These are phyloP conservation scores for Arctocebus calabarensis DNA, from an alignment of 2,797 vertebrate species.

Conservation along the genomic window DNA sequence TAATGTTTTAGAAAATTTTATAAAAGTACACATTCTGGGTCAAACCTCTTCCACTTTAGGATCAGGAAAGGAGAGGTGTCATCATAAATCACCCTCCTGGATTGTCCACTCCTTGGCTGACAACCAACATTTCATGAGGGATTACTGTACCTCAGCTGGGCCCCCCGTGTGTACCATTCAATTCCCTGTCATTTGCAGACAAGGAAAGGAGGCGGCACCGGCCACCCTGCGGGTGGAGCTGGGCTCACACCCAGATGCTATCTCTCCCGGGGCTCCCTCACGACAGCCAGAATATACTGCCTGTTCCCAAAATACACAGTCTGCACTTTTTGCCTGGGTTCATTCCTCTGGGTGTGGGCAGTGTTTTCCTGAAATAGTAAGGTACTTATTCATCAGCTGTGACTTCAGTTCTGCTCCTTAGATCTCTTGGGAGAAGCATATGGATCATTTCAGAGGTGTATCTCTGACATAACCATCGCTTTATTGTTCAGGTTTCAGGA, in stretches of 20 bases:
- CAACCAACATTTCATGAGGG: not conserved
- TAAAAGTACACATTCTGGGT: not conserved
- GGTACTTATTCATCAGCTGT: no score
- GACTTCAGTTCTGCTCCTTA: not conserved
- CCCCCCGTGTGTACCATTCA: fast-evolving
- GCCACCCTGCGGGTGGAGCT: not conserved
- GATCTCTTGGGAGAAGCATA: not conserved
- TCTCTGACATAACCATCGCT: not conserved
- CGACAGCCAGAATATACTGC: not conserved
- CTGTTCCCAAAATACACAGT: not conserved
- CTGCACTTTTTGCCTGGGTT: not conserved
- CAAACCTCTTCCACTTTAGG: not conserved
- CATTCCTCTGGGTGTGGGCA: not conserved
- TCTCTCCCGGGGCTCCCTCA: not conserved
- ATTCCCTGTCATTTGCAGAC: not conserved
- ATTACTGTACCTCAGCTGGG: not conserved
- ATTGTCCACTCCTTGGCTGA: not conserved
- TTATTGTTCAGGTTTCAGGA: not conserved
- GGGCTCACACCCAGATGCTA: not conserved
- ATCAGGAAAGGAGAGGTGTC: not conserved
- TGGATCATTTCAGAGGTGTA: not conserved
- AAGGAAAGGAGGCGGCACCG: no score
- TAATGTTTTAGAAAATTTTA: not conserved
- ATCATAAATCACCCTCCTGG: no score
- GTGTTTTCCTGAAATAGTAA: not conserved